Base-by-base conservation (phyloP, 2,888 invertebrate species). In the Andrena fulva region DNA sequence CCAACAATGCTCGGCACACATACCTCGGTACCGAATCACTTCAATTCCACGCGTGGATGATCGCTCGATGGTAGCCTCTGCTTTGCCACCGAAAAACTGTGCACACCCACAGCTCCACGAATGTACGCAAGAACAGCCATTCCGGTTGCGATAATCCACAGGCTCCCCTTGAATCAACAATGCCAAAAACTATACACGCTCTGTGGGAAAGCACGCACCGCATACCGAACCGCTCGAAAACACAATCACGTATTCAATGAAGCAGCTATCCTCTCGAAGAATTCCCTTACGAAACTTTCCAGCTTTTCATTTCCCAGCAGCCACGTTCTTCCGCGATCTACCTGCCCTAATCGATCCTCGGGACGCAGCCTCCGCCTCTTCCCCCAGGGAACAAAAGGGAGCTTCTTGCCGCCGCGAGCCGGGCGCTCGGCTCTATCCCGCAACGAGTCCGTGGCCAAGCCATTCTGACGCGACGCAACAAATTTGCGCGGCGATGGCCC, bases 401-500 rank as follows among this genome's bases (percentile, higher is more conserved):
- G 31, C n/a, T 56, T 56, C 56, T 56, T 69, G 24, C 33, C 20
- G 24, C 33, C n/a, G 1, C 16, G 60, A 50, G 52, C 27, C 31
- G 31, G 74, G 68, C 64, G 62, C 52, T 48, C 35, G 56, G 59
- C 54, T 31, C 62, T 27, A 63, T 54, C 27, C 12, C 35, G 50
- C 7, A 24, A 16, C 42, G 59, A 24, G 16, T 35, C 20, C 29
- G 12, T 2, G n/a, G 20, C n/a, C 48, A 24, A 7, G 52, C 73
- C 67, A 71, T 16, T 16, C 42, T 42, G 42, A 42, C 42, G 42
- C 54, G 79, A 76, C 72, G 79, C 76, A 62, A 78, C 79, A 63
- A 82, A 79, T 79, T 83, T 42, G 31, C 66, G 50, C 60, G 20
- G 73, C 76, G 80, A 84, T 83, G 84, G 73, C 8, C 70, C 80